A percentile compares a stretch with the other conserved stretches of the same genome.
Conservation (phyloP, 1,140 invertebrate genomes). For the Tetranychus cinnabarinus region DNA sequence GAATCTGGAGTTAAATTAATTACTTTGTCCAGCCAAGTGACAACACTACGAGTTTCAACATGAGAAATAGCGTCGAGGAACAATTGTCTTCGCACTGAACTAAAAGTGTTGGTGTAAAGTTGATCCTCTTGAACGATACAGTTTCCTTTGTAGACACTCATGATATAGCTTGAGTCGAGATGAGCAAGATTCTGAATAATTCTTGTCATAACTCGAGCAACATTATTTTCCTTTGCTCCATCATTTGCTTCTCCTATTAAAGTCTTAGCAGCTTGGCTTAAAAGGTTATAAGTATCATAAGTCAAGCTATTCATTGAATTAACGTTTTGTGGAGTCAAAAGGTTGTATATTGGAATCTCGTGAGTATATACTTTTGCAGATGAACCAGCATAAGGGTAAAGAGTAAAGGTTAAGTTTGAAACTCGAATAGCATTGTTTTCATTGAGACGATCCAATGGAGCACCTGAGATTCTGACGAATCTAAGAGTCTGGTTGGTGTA, state of each 20-base stretch:
- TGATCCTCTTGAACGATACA: neutral
- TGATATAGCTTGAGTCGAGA: neutral
- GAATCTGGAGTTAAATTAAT: neutral
- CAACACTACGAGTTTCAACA: neutral
- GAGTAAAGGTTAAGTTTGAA: neutral
- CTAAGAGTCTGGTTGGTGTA: neutral
- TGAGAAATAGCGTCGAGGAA: constrained; percentile 1
- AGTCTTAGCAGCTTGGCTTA: neutral
- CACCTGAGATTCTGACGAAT: neutral
- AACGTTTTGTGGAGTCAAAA: neutral
- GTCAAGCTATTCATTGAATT: no score
- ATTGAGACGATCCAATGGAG: neutral
- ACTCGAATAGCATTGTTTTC: neutral
- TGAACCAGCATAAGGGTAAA: neutral
- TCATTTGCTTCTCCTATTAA: neutral
- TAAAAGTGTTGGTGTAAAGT: no score
- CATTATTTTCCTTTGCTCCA: neutral
- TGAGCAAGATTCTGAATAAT: neutral
- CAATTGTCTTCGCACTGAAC: neutral
- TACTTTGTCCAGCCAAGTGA: neutral
- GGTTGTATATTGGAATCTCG: neutral
- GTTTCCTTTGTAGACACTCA: neutral
- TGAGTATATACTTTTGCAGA: neutral
- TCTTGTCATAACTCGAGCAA: neutral
- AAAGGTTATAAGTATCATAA: neutral